A percentile compares a stretch with the other conserved stretches of the same genome.
Evolutionary conservation across 2,797 vertebrate genomes (phyloP).

Genomic region (Mastacembelus armatus): DNA sequence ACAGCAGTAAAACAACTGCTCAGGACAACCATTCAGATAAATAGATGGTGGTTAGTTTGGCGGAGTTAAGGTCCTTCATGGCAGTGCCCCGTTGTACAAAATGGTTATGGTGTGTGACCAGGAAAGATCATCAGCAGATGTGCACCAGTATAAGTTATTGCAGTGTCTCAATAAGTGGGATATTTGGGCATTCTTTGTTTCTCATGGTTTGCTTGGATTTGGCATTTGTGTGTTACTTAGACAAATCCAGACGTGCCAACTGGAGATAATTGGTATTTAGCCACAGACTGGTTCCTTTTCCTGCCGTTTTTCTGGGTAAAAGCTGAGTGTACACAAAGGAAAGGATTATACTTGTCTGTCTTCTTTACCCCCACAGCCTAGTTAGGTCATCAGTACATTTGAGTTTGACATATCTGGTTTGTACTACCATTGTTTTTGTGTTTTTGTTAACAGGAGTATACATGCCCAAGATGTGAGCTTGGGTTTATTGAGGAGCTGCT

Average conservation of each 20-base stretch:
- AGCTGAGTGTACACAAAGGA: not conserved
- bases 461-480: slow-evolving; percentile 95
- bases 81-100: not conserved
- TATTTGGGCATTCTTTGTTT: not conserved
- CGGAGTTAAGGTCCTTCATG: not conserved
- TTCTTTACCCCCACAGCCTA: not conserved
- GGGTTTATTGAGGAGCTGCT: slow-evolving; percentile 98
- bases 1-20: not conserved
- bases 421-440: not conserved
- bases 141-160: not conserved
- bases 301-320: no score
- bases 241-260: rapidly evolving
- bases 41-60: no score
- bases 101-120: not conserved
- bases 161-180: not conserved
- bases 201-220: no score
- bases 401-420: not conserved
- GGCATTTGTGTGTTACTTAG: no score
- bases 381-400: not conserved
- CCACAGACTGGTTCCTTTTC: not conserved
- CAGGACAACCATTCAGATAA: not conserved
- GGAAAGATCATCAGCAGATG: not conserved
- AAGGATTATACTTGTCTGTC: not conserved
- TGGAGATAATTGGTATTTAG: not conserved
- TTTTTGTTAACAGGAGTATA: slow-evolving; percentile 88